A percentile compares a stretch with the other conserved stretches of the same genome.
These are phyloP conservation scores for Antheraea yamamai DNA, from an alignment of 2,888 invertebrate genomes.

Conservation along the genomic window DNA sequence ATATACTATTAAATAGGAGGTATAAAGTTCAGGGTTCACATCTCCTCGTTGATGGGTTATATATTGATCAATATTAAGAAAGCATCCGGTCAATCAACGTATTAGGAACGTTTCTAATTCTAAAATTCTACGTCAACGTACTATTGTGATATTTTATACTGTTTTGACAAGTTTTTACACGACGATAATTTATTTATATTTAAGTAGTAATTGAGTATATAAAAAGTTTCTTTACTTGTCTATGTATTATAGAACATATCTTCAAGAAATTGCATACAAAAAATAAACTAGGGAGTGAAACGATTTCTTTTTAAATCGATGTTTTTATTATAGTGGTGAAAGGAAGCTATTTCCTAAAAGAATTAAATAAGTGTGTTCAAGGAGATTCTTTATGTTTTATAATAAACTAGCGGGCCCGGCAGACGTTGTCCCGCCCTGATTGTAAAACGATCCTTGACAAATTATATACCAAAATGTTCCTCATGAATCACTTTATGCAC, in stretches of 20 bases:
- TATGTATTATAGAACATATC: not conserved
- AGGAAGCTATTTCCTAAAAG: too few species aligned
- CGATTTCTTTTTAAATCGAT: not conserved
- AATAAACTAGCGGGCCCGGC: too few species aligned
- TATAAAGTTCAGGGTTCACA: not conserved
- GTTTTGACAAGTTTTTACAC: not conserved
- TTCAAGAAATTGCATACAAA: not conserved
- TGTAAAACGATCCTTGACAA: too few species aligned
- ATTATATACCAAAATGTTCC: too few species aligned
- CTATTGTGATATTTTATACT: not conserved
- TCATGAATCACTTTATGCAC: too few species aligned
- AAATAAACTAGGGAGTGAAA: not conserved
- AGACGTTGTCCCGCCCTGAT: too few species aligned
- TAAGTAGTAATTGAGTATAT: too few species aligned
- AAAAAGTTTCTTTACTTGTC: too few species aligned
- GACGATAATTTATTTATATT: not conserved
- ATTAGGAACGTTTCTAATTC: too few species aligned
- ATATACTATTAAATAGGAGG: not conserved
- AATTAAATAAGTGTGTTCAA: too few species aligned
- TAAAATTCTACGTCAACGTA: not conserved
- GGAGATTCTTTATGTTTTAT: too few species aligned
- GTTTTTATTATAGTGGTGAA: not conserved
- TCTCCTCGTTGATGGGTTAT: not conserved
- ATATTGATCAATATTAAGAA: not conserved
- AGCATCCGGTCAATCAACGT: not conserved